Conservation (phyloP, 2,888 invertebrate genomes). For the Polymixis lichenea region DNA sequence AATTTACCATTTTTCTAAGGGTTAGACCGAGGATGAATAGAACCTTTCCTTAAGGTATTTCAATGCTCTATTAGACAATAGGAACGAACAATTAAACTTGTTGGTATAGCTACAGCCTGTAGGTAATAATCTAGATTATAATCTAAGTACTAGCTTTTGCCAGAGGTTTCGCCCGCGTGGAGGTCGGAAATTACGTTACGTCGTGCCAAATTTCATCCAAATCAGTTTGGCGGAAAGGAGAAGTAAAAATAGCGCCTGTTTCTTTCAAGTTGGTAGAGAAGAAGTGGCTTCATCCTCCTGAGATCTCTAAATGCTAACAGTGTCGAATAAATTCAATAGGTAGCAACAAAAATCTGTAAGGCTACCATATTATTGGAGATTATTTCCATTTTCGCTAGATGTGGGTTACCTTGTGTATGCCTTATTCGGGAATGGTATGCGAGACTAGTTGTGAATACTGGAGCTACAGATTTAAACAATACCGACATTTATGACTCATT, state of each 20-base stretch:
- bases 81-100: not conserved
- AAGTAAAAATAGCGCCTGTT: too few species aligned
- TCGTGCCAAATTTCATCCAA: too few species aligned
- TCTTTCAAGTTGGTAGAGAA: too few species aligned
- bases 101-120: not conserved
- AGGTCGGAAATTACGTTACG: too few species aligned
- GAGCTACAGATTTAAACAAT: not conserved
- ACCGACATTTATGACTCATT: conserved; percentile 26
- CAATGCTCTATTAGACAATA: not conserved
- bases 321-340: not conserved
- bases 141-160: too few species aligned
- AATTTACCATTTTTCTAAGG: not conserved
- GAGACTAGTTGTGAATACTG: not conserved
- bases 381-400: conserved; percentile 7
- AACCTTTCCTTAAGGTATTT: not conserved
- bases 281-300: not conserved
- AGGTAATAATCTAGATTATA: not conserved
- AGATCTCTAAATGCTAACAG: not conserved
- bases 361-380: not conserved
- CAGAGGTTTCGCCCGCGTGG: too few species aligned
- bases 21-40: too few species aligned
- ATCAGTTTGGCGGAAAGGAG: too few species aligned
- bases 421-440: conserved; percentile 22
- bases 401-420: conserved; percentile 36
- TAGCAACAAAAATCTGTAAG: not conserved